Evolutionary conservation across 1,140 invertebrate genomes (phyloP).

Genomic region (Danaus plexippus): DNA sequence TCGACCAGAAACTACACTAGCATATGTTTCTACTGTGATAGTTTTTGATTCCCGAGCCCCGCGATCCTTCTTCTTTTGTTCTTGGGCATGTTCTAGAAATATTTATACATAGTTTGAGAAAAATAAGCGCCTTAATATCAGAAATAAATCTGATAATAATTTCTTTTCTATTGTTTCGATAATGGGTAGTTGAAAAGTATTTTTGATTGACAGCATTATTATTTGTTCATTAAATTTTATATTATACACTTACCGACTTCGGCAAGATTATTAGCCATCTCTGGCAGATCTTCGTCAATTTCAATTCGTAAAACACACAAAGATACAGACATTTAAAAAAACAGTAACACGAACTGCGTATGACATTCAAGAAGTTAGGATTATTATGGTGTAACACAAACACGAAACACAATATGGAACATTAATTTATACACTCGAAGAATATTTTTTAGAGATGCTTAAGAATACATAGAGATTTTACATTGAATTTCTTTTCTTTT

Average conservation of each 20-base stretch:
- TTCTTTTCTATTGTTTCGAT: too few species aligned
- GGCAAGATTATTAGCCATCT: slow-evolving; percentile 51
- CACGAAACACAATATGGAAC: too few species aligned
- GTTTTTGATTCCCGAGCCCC: slow-evolving; percentile 58
- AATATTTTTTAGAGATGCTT: too few species aligned
- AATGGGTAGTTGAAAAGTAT: slow-evolving; percentile 1
- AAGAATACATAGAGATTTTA: too few species aligned
- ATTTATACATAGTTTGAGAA: slow-evolving; percentile 3
- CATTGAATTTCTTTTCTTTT: slow-evolving; percentile 8
- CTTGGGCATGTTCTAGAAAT: slow-evolving; percentile 46
- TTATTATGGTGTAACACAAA: too few species aligned
- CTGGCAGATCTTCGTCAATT: slow-evolving; percentile 65
- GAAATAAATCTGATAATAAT: too few species aligned
- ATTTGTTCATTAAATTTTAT: neutral
- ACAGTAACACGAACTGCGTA: too few species aligned
- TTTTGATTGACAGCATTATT: neutral
- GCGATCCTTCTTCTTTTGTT: slow-evolving; percentile 59
- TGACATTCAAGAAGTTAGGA: too few species aligned
- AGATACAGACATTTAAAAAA: slow-evolving; percentile 67
- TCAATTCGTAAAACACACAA: slow-evolving; percentile 68
- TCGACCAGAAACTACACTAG: slow-evolving; percentile 51
- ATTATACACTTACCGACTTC: slow-evolving; percentile 36
- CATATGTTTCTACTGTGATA: slow-evolving; percentile 71
- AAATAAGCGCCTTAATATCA: too few species aligned
- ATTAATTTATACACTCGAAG: too few species aligned